Percentiles rank a stretch among this genome's conserved stretches.
These are phyloP conservation scores for Dinomys branickii DNA, from an alignment of 2,113 vertebrate genomes.

Conservation along the genomic window DNA sequence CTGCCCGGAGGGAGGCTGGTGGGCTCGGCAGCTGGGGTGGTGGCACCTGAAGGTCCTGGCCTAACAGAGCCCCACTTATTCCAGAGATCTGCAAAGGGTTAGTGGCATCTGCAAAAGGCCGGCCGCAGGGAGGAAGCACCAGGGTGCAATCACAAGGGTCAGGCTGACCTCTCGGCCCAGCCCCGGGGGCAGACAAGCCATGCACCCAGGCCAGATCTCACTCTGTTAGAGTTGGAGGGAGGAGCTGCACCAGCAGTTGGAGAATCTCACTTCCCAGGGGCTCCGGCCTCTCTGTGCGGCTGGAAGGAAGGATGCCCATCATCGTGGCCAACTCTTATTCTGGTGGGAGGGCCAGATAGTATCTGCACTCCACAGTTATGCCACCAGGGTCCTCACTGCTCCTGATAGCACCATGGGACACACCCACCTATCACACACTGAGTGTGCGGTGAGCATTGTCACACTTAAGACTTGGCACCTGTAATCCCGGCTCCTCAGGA, in stretches of 20 bases:
- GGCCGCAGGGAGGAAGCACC: slow-evolving; percentile 40
- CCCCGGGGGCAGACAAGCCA: slow-evolving; percentile 27
- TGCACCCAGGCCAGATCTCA: slow-evolving; percentile 42
- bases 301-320: not conserved
- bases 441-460: accelerated
- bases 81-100: slow-evolving; percentile 69
- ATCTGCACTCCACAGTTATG: not conserved
- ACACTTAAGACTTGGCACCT: not conserved
- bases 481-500: not conserved
- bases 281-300: not conserved
- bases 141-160: slow-evolving; percentile 52
- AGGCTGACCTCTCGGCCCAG: slow-evolving; percentile 66
- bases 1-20: slow-evolving; percentile 72
- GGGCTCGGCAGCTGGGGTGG: slow-evolving; percentile 49
- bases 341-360: not conserved
- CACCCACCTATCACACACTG: accelerated
- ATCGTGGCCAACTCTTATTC: not conserved
- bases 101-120: not conserved
- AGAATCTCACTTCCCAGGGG: not conserved
- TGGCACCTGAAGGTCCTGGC: slow-evolving; percentile 28
- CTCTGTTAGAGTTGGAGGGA: not conserved
- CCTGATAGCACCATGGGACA: not conserved
- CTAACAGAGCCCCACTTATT: slow-evolving; percentile 61
- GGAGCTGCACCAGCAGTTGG: not conserved
- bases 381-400: too few species aligned